Conservation (phyloP, 2,113 vertebrate genomes). For the Dicerorhinus sumatrensis region DNA sequence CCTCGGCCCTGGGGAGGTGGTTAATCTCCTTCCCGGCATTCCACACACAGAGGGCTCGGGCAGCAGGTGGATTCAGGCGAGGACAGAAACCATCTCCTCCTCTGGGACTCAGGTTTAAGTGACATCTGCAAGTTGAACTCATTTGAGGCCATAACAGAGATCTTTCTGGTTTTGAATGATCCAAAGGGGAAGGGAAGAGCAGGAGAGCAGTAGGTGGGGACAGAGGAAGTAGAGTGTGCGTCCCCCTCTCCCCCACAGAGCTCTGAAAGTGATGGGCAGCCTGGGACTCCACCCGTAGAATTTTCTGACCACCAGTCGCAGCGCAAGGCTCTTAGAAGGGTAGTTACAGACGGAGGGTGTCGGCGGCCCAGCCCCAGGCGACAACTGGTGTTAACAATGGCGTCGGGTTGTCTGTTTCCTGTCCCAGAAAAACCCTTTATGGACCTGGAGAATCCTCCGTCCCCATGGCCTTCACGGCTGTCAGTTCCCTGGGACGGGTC, state of each 20-base stretch:
- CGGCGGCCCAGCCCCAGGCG: background rate
- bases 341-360: fast-evolving
- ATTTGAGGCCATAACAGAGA: background rate
- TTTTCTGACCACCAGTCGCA: too few relatives aligned
- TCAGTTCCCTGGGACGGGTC: background rate
- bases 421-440: background rate
- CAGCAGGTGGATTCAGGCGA: background rate
- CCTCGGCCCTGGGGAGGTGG: too few relatives aligned
- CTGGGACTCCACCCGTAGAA: background rate
- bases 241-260: background rate
- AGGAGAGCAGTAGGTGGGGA: too few relatives aligned
- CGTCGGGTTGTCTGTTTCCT: background rate
- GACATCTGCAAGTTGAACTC: fast-evolving
- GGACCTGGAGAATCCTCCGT: background rate
- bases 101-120: fast-evolving
- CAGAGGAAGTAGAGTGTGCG: background rate
- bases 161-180: too few relatives aligned
- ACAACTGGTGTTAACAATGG: background rate
- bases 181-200: background rate
- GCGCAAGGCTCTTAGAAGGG: too few relatives aligned
- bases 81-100: background rate
- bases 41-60: too few relatives aligned
- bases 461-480: background rate
- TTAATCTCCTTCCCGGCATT: background rate
- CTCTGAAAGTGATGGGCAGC: too few relatives aligned